phyloP scores from a whole-genome alignment of 2,888 invertebrate species.

The Lithosia quadra region DNA sequence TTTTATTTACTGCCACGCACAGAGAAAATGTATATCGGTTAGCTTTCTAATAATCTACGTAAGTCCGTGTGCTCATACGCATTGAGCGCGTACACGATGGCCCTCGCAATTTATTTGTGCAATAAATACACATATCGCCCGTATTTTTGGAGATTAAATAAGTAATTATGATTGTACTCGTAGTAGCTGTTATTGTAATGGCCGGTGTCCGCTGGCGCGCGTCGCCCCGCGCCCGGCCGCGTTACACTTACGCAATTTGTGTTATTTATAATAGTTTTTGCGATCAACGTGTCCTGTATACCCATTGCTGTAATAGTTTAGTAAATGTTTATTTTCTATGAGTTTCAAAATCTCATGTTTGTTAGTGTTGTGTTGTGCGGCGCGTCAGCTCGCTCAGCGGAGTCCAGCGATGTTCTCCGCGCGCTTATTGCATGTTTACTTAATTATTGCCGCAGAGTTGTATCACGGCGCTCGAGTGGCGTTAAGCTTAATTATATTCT shows the following conservation, averaged over 20 bases:
- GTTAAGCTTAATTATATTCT: constrained; percentile 33
- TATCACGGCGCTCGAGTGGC: constrained; percentile 14
- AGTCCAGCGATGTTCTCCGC: constrained; percentile 16
- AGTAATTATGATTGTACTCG: constrained; percentile 8
- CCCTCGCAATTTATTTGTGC: constrained; percentile 19
- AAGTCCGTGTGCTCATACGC: background rate
- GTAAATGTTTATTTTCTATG: constrained; percentile 16
- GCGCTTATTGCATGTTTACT: constrained; percentile 41
- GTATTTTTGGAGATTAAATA: constrained; percentile 20
- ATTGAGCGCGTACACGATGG: background rate
- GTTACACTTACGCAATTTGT: background rate
- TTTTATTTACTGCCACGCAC: constrained; percentile 21
- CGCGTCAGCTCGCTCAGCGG: background rate
- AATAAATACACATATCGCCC: constrained; percentile 25
- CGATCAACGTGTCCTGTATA: background rate
- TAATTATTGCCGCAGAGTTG: constrained; percentile 33
- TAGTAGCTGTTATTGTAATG: background rate
- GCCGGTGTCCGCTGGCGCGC: background rate
- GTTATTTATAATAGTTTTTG: background rate
- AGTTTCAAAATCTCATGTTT: constrained; percentile 7
- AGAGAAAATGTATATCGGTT: constrained; percentile 6
- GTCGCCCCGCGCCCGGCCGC: background rate
- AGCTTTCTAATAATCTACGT: constrained; percentile 12
- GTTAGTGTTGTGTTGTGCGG: constrained; percentile 13
- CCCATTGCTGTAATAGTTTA: constrained; percentile 6